Base-by-base conservation (phyloP, 2,888 invertebrate genomes). In the Polyommatus iphigenia region DNA sequence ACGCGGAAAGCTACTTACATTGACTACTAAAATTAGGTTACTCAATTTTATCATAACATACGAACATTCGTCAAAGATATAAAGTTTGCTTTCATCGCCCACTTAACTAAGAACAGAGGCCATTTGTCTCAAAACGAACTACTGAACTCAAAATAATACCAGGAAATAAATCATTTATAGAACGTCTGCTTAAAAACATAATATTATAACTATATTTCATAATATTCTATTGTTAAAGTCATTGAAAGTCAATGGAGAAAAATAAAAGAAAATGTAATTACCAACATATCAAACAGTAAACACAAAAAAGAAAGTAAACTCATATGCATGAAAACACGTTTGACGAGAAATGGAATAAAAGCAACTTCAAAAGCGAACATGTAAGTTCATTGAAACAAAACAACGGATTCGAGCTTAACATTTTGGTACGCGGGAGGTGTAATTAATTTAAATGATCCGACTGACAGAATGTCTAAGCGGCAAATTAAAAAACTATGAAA, bases 371-470 rank as follows among this genome's bases (percentile, higher is more conserved):
- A 89, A 84, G 87, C 86, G 88, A 91, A 89, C 89, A 90, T 91
- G 89, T 88, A 87, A 88, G 89, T 89, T 89, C 92, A 91, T 91
- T 90, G 90, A 91, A 91, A 91, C 59, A 59, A n/a, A 59, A 20
- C 20, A 10, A 59, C n/a, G 59, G 59, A 59, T 59, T 59, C 20
- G 7, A 59, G 59, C 85, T 73, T 73, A 73, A 46, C 41, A 73
- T 46, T 73, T 41, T 20, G 50, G 50, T 24, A 41, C 24, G 73
- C 50, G 50, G 73, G 24, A 73, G 50, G 73, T 91, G 89, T 90
- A 88, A 90, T 91, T 91, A 91, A 92, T 91, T 89, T 91, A 90
- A 92, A 92, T 92, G 91, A 92, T 91, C 88, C 89, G 88, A 90
- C 90, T 90, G 91, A 90, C 93, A 88, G 88, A 90, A 91, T 89